Conservation (phyloP, 2,797 vertebrate genomes). For the Pseudomugil tenellus region DNA sequence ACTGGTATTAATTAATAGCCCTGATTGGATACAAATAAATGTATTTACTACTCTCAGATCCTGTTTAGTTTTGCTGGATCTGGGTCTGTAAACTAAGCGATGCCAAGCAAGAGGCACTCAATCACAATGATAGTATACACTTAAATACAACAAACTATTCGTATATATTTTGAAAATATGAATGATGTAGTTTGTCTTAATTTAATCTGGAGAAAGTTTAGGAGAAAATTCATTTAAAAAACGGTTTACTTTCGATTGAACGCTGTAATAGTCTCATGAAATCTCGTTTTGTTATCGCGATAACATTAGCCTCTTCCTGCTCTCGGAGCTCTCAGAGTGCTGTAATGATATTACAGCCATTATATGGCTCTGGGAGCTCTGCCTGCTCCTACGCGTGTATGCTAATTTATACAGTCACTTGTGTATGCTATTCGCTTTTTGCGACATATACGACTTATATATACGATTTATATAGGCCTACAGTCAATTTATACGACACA, state of each 20-base stretch:
- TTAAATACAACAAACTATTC: neutral
- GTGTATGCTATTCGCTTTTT: too few relatives aligned
- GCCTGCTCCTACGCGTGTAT: too few relatives aligned
- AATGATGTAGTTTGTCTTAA: neutral
- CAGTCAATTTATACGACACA: too few relatives aligned
- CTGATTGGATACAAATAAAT: neutral
- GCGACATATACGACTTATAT: too few relatives aligned
- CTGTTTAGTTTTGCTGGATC: neutral
- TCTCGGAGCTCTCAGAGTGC: too few relatives aligned
- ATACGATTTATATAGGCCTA: too few relatives aligned
- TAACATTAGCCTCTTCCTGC: neutral
- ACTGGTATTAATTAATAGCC: neutral
- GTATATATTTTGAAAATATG: neutral
- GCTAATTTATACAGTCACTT: too few relatives aligned
- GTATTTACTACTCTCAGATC: neutral
- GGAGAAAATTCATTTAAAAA: neutral
- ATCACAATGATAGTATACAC: neutral
- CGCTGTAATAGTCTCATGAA: neutral
- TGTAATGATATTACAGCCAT: too few relatives aligned
- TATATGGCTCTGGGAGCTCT: too few relatives aligned
- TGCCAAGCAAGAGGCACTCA: neutral
- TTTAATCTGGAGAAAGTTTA: neutral
- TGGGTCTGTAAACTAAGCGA: neutral
- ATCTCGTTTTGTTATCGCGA: conserved; percentile 50
- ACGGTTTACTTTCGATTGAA: neutral